Evolutionary conservation across 2,113 vertebrate genomes (phyloP), one percentile per base, ranked within the genome.

Genomic region (Paratilapia polleni): DNA sequence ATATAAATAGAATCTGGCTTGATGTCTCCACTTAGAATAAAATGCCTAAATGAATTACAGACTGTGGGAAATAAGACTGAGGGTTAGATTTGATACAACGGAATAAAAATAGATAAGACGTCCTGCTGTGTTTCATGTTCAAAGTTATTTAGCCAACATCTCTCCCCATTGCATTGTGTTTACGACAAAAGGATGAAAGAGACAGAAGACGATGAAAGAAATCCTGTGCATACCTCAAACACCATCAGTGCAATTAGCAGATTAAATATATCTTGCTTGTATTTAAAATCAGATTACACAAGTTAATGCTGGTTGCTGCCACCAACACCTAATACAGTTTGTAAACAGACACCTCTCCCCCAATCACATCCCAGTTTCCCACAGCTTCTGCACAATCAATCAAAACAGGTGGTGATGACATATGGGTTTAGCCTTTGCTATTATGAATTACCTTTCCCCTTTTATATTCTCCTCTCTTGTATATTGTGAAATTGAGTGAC

Each of bases 51-150:
- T 73, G 4, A 73, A 73, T 73, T 73, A 34, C 34, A 73, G 5
- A 54, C 68, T 73, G 19, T 20, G 11, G 2, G 13, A 77, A 79
- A 49, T 6, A 0, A 17, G 43, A 79, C 38, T 75, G 57, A 63
- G 41, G 41, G 54, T 73, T 60, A 49, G 61, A 77, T 81, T 36
- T 86, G 77, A 84, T 62, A 47, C 77, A 20, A 31, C 26, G 62
- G 26, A 38, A 56, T 52, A 54, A 54, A 86, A 81, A 73, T 73
- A 73, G 68, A 73, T 34, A 12, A 52, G 47, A 73, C 13, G 68
- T 5, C 47, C 6, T 54, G 26, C 26, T 73, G 68, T 11, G 31
- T 73, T 73, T 73, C 68, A 73, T 34, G 54, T 73, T 19, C 47
- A n/a, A 8, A 73, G 47, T 54, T 73, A 24, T 52, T 52, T 52